A percentile compares a stretch with the other conserved stretches of the same genome.
phyloP scores from a whole-genome alignment of 2,113 vertebrate genomes.

The Aleadryas rufinucha region DNA sequence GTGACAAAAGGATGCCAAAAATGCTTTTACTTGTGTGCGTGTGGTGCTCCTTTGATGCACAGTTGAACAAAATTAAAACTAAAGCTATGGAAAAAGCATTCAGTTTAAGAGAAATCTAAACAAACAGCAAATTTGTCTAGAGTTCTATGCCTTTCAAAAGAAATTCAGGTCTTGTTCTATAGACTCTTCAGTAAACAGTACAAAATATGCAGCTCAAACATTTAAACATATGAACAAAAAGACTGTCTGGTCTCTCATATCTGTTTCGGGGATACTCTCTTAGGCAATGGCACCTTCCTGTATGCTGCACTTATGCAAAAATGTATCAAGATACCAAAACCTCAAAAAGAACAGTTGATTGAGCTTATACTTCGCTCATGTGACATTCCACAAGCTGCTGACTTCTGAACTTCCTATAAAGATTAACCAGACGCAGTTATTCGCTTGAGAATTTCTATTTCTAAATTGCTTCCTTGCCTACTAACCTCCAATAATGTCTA shows the following conservation, averaged over 20 bases:
- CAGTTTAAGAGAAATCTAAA: not conserved
- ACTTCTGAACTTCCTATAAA: not conserved
- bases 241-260: not conserved
- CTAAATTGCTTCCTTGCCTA: not conserved
- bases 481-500: not conserved
- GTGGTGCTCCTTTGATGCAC: not conserved
- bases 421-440: not conserved
- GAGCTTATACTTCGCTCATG: not conserved
- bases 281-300: not conserved
- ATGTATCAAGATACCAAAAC: not conserved
- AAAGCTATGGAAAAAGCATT: not conserved
- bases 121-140: not conserved
- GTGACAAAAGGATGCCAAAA: not conserved
- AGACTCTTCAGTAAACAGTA: not conserved
- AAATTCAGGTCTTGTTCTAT: not conserved
- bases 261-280: not conserved
- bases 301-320: not conserved
- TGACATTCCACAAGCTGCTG: not conserved
- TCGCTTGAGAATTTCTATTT: not conserved
- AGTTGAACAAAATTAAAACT: not conserved
- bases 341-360: not conserved
- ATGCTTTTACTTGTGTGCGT: not conserved
- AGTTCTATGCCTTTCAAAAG: not conserved
- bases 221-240: not conserved
- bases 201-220: not conserved